Base-by-base conservation (phyloP, 2,113 vertebrate genomes). In the Misgurnus anguillicaudatus region DNA sequence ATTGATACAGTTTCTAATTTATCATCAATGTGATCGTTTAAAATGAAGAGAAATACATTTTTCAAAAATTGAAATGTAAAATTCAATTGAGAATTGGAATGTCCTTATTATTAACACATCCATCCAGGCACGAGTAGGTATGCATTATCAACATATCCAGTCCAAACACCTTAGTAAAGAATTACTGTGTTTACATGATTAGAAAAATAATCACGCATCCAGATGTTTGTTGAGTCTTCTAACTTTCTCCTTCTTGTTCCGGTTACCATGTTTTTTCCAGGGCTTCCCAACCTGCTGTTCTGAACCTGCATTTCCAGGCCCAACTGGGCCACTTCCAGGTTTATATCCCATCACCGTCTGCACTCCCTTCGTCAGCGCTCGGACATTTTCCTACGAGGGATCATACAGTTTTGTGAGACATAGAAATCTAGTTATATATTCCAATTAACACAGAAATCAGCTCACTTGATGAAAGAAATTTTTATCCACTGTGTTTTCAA, bases 261-360 rank as follows among this genome's bases (percentile, higher is more conserved):
- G 92, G 93, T 99, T 99, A 9, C 96, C 94, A 0, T 99, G 98
- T 77, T 96, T 99, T 87, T 98, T 99, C 97, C 97, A 99, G 69
- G 96, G 95, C 81, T 99, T 99, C 42, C 95, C 94, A 0, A 39
- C 47, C 8, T 63, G 72, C 0, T 5, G 82, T 24, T 92, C 93
- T 5, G 19, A 60, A 48, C 79, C 19, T 0, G 86, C 55, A 45
- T 7, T 87, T 68, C 5, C 71, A 1, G 72, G 45, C 1, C 87
- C 81, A 9, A 90, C 63, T 0, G 90, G 90, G 69, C 94, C 92
- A 0, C 90, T 87, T 48, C 95, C 94, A 0, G 93, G 92, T 84
- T 92, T 93, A 84, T 95, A 96, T n/a, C 96, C 96, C 96, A 97
- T 95, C 17, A 94, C 88, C 6, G 90, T 86, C 89, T 94, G 95